Evolutionary conservation across 2,113 vertebrate species (phyloP), one percentile per base, ranked within the genome.

Genomic region (Steatornis caripensis): DNA sequence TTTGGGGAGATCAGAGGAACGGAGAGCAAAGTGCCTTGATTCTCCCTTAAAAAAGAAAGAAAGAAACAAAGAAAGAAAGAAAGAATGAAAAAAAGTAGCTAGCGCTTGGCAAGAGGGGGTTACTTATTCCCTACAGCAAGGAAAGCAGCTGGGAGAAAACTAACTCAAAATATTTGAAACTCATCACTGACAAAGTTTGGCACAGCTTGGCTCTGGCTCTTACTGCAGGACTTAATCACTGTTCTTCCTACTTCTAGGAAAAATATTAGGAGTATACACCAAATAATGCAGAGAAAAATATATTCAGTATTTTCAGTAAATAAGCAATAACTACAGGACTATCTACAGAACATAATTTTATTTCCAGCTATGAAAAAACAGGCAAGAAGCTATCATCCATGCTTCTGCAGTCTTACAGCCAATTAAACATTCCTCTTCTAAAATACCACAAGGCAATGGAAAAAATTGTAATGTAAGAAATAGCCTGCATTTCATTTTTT

Each of bases 121-220:
- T 87, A 48, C 78, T 89, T 62, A 64, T 30, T 91, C 48, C 39
- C 51, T 27, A 61, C 9, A 89, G 58, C 26, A 95, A 62, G n/a
- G 68, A 88, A 88, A 89, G 41, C 32, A 95, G 54, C 55, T 84
- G 55, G 58, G 71, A 90, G 32, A 68, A 83, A 92, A 93, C 15
- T 16, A 85, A 85, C 49, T 94, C 82, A 94, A 88, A 97, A 93
- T 92, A 93, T 90, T 85, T 97, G 58, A 93, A 95, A 79, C 68
- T 92, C 41, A 32, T 93, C 68, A 68, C 16, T 36, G 48, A 83
- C 14, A 58, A 74, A 81, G n/a, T 55, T 18, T 93, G 84, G 77
- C 93, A 86, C 41, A 84, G 89, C n/a, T 77, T 83, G 27, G 79
- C 53, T 62, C 61, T 76, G 84, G 34, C 6, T 1, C 48, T 79